Evolutionary conservation across 2,113 vertebrate species (phyloP).

Genomic region (Pagrus major): DNA sequence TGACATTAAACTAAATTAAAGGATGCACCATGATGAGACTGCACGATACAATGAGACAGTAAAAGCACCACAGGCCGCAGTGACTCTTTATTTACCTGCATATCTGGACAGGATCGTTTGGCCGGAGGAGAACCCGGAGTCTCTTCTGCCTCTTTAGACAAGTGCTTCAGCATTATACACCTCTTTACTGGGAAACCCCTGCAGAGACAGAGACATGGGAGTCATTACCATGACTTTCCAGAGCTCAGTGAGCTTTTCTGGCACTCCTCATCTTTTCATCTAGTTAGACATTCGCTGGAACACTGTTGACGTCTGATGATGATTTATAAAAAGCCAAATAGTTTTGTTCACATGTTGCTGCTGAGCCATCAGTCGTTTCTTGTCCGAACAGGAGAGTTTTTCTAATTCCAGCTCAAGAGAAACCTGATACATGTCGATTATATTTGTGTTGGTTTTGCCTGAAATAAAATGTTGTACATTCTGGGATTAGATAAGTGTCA

Average conservation of each 20-base stretch:
- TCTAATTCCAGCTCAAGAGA: too few species aligned
- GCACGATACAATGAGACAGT: not conserved
- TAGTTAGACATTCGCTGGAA: not conserved
- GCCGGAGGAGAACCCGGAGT: constrained; percentile 87
- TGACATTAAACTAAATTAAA: not conserved
- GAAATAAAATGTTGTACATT: not conserved
- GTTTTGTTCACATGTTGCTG: not conserved
- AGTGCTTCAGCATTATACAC: constrained; percentile 94
- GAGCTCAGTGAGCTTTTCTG: not conserved
- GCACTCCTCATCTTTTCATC: not conserved
- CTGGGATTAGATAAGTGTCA: not conserved
- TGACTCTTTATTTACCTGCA: constrained; percentile 86
- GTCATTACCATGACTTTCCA: not conserved
- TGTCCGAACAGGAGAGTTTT: not conserved
- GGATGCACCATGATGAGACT: not conserved
- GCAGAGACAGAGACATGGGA: not conserved
- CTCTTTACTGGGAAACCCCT: constrained; percentile 86
- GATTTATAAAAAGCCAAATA: not conserved
- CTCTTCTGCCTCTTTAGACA: constrained; percentile 87
- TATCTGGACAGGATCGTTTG: constrained; percentile 90
- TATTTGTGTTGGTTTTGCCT: not conserved
- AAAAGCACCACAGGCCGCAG: not conserved
- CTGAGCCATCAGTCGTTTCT: not conserved
- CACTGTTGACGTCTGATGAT: not conserved
- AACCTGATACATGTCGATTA: too few species aligned